Percentiles rank a stretch among this genome's conserved stretches.
Evolutionary conservation across 2,888 invertebrate genomes (phyloP).

Genomic region (Melieria omissa): DNA sequence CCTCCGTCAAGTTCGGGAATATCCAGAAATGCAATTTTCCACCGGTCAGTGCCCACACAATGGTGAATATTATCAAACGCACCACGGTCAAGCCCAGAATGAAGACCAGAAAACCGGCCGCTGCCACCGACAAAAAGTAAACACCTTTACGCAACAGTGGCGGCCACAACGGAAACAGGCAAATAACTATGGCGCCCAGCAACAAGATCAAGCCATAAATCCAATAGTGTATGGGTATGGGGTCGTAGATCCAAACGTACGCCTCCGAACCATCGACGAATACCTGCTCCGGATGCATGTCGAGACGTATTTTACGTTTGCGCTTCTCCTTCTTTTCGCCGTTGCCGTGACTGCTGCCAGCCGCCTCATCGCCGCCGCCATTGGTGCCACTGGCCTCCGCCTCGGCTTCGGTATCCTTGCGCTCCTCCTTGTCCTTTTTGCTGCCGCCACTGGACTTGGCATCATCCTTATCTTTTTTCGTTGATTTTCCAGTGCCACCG

Average conservation of each 20-base stretch:
- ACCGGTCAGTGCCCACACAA: slow-evolving; percentile 87
- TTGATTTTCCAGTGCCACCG: slow-evolving; percentile 61
- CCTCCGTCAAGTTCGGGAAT: slow-evolving; percentile 98
- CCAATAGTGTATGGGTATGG: slow-evolving; percentile 94
- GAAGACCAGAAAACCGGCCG: slow-evolving; percentile 93
- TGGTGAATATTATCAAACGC: slow-evolving; percentile 89
- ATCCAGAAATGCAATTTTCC: slow-evolving; percentile 97
- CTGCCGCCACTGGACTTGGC: slow-evolving; percentile 33
- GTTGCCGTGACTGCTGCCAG: slow-evolving; percentile 25
- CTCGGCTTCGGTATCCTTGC: slow-evolving; percentile 52
- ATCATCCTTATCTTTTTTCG: slow-evolving; percentile 42
- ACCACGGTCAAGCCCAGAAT: slow-evolving; percentile 91
- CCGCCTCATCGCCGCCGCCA: slow-evolving; percentile 46
- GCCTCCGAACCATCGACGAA: slow-evolving; percentile 95
- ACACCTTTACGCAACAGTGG: slow-evolving; percentile 91
- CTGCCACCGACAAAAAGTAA: slow-evolving; percentile 95
- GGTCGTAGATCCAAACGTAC: slow-evolving; percentile 98
- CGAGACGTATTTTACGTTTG: slow-evolving; percentile 92
- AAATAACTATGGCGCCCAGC: slow-evolving; percentile 92
- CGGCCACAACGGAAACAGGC: slow-evolving; percentile 99
- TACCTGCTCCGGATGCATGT: slow-evolving; percentile 95
- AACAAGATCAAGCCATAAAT: slow-evolving; percentile 90
- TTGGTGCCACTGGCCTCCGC: slow-evolving; percentile 49
- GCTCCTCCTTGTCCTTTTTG: slow-evolving; percentile 45
- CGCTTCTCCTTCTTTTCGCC: slow-evolving; percentile 71